A percentile compares a stretch with the other conserved stretches of the same genome.
These are phyloP conservation scores for Schlechtendalia chinensis DNA, from an alignment of 1,140 invertebrate genomes.

Conservation along the genomic window DNA sequence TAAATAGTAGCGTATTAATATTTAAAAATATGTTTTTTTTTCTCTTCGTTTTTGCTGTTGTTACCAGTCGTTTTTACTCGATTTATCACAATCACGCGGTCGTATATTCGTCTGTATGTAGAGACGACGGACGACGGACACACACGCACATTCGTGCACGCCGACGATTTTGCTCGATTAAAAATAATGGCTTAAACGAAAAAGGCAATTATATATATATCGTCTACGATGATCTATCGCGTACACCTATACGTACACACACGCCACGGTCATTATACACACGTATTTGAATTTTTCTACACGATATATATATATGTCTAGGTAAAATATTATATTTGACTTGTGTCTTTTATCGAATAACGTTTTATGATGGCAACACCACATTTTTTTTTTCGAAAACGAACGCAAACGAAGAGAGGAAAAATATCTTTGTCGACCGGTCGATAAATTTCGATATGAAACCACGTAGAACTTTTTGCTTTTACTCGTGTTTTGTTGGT, in stretches of 20 bases:
- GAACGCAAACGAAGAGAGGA: too few relatives aligned
- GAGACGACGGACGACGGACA: neutral
- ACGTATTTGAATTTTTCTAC: neutral
- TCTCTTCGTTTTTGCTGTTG: too few relatives aligned
- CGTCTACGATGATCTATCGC: constrained; percentile 14
- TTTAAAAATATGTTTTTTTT: constrained; percentile 20
- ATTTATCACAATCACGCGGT: constrained; percentile 20
- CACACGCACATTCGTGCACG: too few relatives aligned
- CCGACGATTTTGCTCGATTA: constrained; percentile 18
- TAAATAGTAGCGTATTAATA: constrained; percentile 32
- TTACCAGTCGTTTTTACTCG: neutral
- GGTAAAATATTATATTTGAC: too few relatives aligned
- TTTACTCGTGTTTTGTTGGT: too few relatives aligned
- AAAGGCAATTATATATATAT: constrained; percentile 4
- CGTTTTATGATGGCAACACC: too few relatives aligned
- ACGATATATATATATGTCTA: neutral
- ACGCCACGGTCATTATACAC: neutral
- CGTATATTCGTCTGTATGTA: too few relatives aligned
- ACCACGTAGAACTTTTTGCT: too few relatives aligned
- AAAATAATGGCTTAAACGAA: constrained; percentile 35
- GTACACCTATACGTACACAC: neutral
- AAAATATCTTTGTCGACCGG: too few relatives aligned
- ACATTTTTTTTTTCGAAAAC: too few relatives aligned
- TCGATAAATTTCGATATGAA: too few relatives aligned
- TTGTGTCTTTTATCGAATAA: constrained; percentile 36